Evolutionary conservation across 2,888 invertebrate species (phyloP).

Genomic region (Drosophila mayaguana): DNA sequence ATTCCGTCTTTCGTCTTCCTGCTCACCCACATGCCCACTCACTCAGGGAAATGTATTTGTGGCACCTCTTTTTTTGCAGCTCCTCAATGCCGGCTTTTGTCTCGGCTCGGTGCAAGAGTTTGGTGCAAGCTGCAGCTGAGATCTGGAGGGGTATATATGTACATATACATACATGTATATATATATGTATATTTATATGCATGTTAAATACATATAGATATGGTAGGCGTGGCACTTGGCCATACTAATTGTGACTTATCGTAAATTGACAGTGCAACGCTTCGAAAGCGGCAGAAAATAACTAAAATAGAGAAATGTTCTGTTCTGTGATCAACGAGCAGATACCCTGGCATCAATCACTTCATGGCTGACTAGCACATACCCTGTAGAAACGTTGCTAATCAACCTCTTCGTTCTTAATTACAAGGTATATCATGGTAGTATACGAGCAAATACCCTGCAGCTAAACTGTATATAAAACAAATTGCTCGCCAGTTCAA

Average conservation of each 20-base stretch:
- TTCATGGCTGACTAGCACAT: too few species aligned
- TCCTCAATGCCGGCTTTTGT: constrained; percentile 30
- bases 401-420: neutral
- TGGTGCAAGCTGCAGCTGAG: constrained; percentile 26
- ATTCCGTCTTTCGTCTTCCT: neutral
- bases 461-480: neutral
- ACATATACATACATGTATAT: neutral
- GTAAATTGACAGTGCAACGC: constrained; percentile 20
- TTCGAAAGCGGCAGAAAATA: neutral
- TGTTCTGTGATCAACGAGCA: neutral
- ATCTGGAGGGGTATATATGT: neutral
- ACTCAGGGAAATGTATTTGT: constrained; percentile 35
- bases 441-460: neutral
- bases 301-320: neutral
- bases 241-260: constrained; percentile 43
- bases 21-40: neutral
- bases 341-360: too few species aligned
- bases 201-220: neutral
- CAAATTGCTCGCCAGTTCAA: neutral
- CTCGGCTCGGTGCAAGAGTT: constrained; percentile 20
- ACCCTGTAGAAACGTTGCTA: too few species aligned
- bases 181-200: neutral
- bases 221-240: constrained; percentile 23
- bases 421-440: neutral
- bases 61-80: constrained; percentile 31